Percentiles rank a stretch among this genome's conserved stretches.
These are phyloP conservation scores for Uropetala carovei DNA, from an alignment of 2,888 invertebrate species.

Conservation along the genomic window DNA sequence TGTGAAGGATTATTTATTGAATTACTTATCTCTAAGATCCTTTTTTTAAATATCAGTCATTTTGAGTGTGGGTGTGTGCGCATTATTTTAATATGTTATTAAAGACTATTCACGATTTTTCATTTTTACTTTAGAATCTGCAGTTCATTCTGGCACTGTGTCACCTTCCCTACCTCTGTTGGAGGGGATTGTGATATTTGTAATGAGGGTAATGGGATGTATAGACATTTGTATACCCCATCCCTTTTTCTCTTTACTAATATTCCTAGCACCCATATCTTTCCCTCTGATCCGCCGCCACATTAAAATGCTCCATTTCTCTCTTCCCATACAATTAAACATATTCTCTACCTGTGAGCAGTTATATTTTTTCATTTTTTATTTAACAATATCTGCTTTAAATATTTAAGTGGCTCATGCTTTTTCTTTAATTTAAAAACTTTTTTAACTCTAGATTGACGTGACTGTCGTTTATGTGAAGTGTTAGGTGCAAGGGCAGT, in stretches of 20 bases:
- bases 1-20: slow-evolving; percentile 50
- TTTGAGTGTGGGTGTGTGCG: slow-evolving; percentile 60
- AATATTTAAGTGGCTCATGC: slow-evolving; percentile 57
- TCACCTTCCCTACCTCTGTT: slow-evolving; percentile 54
- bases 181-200: slow-evolving; percentile 64
- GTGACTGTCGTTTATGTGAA: slow-evolving; percentile 44
- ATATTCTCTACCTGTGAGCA: slow-evolving; percentile 62
- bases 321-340: slow-evolving; percentile 45
- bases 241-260: slow-evolving; percentile 55
- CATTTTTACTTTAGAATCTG: slow-evolving; percentile 63
- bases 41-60: slow-evolving; percentile 57
- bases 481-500: slow-evolving; percentile 57
- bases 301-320: neutral
- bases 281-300: neutral
- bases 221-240: slow-evolving; percentile 42
- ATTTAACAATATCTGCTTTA: slow-evolving; percentile 62
- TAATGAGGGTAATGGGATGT: slow-evolving; percentile 46
- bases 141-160: slow-evolving; percentile 63
- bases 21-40: slow-evolving; percentile 56
- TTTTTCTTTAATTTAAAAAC: slow-evolving; percentile 61
- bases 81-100: slow-evolving; percentile 62
- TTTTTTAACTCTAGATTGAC: slow-evolving; percentile 54
- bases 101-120: slow-evolving; percentile 54
- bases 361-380: slow-evolving; percentile 62
- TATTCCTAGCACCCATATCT: slow-evolving; percentile 59